Conservation (phyloP, 2,888 invertebrate species). For the Metalampra italica region DNA sequence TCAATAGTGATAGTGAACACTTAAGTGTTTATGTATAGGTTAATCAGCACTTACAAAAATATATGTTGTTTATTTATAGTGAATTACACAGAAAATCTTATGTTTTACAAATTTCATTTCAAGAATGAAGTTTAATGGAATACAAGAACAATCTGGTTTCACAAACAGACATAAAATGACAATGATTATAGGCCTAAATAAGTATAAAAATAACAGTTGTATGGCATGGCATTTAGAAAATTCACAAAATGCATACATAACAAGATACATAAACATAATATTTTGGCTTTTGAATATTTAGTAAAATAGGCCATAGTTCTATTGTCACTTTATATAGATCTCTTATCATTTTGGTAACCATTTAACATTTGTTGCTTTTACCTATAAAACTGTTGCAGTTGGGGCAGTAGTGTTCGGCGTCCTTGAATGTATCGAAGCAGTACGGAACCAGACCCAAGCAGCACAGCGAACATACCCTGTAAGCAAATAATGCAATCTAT, state of each 20-base stretch:
- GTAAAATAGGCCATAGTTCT: slow-evolving; percentile 5
- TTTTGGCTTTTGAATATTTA: not conserved
- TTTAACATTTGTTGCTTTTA: slow-evolving; percentile 66
- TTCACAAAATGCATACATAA: too few species aligned
- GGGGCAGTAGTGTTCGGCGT: slow-evolving; percentile 72
- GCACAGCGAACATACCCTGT: slow-evolving; percentile 71
- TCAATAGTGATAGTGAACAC: too few species aligned
- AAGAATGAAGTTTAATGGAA: not conserved
- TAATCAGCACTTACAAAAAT: too few species aligned
- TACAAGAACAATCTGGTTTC: not conserved
- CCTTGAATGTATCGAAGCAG: slow-evolving; percentile 72
- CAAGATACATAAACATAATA: too few species aligned
- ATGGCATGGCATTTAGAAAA: too few species aligned
- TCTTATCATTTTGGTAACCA: not conserved
- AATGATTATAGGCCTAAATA: not conserved
- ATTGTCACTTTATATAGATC: slow-evolving; percentile 2
- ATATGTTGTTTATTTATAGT: too few species aligned
- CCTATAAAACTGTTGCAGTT: slow-evolving; percentile 72
- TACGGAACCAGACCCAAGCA: slow-evolving; percentile 69
- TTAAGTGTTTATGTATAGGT: too few species aligned
- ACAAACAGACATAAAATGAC: not conserved
- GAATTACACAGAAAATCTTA: not conserved
- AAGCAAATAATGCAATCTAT: slow-evolving; percentile 3
- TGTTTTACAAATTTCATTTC: not conserved
- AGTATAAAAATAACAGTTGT: too few species aligned